These are phyloP conservation scores for Emys orbicularis DNA, from an alignment of 2,797 vertebrate genomes.

Conservation along the genomic window DNA sequence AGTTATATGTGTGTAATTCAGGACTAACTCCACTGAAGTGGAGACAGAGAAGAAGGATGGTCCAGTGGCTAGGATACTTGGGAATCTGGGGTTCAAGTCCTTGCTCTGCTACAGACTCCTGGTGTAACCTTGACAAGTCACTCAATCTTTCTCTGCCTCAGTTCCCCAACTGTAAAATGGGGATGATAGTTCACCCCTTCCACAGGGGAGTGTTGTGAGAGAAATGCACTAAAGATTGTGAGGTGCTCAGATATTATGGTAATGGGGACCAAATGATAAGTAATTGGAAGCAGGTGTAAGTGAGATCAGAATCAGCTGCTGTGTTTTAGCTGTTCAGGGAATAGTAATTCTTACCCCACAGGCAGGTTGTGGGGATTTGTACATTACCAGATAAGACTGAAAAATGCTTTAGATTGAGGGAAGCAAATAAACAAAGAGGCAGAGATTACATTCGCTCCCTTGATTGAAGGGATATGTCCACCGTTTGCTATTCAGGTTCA, in stretches of 20 bases:
- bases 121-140: not conserved
- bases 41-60: not conserved
- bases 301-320: not conserved
- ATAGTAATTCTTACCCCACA: not conserved
- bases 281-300: not conserved
- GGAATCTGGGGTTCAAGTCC: not conserved
- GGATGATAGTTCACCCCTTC: not conserved
- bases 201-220: not conserved
- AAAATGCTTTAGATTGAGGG: constrained; percentile 20
- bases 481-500: not conserved
- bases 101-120: not conserved
- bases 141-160: not conserved
- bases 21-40: not conserved
- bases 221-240: not conserved
- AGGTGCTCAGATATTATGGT: not conserved
- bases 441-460: constrained; percentile 10
- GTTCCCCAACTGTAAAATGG: not conserved
- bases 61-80: not conserved
- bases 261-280: not conserved
- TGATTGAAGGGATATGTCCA: not conserved
- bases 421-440: constrained; percentile 40
- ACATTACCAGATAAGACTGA: not conserved
- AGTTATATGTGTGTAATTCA: not conserved
- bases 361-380: not conserved
- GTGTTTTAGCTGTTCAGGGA: not conserved